These are phyloP conservation scores for Kryptopterus vitreolus DNA, from an alignment of 2,797 vertebrate genomes.

Conservation along the genomic window DNA sequence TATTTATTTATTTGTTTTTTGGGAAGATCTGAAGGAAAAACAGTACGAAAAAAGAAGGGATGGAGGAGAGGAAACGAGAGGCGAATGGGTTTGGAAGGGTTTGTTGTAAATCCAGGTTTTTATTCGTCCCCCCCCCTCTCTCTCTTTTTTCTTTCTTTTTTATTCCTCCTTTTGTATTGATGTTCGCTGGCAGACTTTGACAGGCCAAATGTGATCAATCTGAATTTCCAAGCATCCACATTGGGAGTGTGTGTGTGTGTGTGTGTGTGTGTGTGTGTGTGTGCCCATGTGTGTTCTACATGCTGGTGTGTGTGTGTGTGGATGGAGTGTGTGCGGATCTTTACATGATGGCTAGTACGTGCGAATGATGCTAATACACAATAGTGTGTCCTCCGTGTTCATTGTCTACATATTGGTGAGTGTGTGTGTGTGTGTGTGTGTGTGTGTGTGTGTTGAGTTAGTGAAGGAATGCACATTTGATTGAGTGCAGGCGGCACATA, in stretches of 20 bases:
- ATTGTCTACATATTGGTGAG: conserved; percentile 22
- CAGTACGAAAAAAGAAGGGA: conserved; percentile 47
- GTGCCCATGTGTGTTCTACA: conserved; percentile 16
- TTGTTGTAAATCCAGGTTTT: conserved; percentile 61
- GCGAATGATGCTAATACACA: conserved; percentile 40
- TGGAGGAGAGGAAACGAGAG: conserved; percentile 58
- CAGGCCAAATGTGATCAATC: conserved; percentile 67
- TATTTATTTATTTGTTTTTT: background rate
- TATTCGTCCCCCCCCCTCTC: no score
- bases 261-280: conserved; percentile 33
- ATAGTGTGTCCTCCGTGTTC: conserved; percentile 28
- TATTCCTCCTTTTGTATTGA: conserved; percentile 61
- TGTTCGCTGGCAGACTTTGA: conserved; percentile 65
- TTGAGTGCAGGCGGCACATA: conserved; percentile 81
- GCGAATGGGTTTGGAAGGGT: conserved; percentile 41
- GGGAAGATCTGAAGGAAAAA: conserved; percentile 30
- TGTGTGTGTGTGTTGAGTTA: conserved; percentile 75
- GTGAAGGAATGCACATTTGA: conserved; percentile 79
- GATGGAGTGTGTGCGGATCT: conserved; percentile 21
- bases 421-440: conserved; percentile 43
- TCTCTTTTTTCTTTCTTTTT: conserved; percentile 59
- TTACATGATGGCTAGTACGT: conserved; percentile 33
- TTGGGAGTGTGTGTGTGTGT: conserved; percentile 44
- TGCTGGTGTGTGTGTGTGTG: conserved; percentile 44
- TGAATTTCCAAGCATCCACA: conserved; percentile 62